Evolutionary conservation across 2,888 invertebrate genomes (phyloP).

Genomic region (Trichogramma evanescens): DNA sequence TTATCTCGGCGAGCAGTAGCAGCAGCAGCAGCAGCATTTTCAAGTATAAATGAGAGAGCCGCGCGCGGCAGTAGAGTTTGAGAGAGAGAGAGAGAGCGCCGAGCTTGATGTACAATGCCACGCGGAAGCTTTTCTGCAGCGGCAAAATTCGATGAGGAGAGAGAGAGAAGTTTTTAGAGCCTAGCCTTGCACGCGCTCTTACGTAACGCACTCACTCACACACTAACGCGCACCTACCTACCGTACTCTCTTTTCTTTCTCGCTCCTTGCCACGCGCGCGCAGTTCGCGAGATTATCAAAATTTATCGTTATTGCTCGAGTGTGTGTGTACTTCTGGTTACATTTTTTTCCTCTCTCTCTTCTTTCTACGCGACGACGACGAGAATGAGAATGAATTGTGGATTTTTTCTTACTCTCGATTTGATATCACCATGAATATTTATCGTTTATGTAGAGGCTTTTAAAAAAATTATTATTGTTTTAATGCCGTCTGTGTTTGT

Average conservation of each 20-base stretch:
- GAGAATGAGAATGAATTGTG: no score
- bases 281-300: slow-evolving; percentile 10
- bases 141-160: background rate
- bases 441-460: no score
- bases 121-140: background rate
- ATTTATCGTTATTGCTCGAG: slow-evolving; percentile 19
- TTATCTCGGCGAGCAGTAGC: background rate
- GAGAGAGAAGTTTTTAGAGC: no score
- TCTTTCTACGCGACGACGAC: no score
- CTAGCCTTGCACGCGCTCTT: no score
- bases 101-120: background rate
- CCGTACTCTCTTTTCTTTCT: background rate
- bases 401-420: no score
- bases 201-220: background rate
- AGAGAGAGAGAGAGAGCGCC: background rate
- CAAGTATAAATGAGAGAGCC: slow-evolving; percentile 20
- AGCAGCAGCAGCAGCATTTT: slow-evolving; percentile 17
- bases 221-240: background rate
- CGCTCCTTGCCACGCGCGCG: background rate
- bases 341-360: no score
- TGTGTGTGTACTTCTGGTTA: no score
- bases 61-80: background rate
- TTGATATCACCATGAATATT: no score
- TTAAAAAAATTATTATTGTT: no score
- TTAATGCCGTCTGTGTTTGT: no score